Evolutionary conservation across 2,797 vertebrate species (phyloP).

Genomic region (Lophotriccus pileatus): DNA sequence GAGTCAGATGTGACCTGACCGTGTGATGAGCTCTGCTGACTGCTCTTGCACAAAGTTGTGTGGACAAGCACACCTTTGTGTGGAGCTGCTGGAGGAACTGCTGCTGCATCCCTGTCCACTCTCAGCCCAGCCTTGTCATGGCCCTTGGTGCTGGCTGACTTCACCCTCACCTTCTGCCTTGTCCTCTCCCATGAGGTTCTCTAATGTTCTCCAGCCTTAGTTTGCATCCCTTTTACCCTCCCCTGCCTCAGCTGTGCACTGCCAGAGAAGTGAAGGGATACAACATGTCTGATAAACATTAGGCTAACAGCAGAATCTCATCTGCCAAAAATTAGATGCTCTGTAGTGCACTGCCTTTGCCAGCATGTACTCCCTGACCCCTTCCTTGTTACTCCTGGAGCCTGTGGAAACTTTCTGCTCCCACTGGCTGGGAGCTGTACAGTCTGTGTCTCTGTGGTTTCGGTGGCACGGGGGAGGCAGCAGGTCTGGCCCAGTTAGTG

Average conservation of each 20-base stretch:
- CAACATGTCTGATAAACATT: background rate
- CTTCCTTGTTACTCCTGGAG: background rate
- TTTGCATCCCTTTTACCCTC: background rate
- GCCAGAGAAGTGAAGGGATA: background rate
- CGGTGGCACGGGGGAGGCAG: background rate
- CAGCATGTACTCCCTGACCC: background rate
- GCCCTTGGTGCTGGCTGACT: background rate
- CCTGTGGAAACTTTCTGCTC: slow-evolving; percentile 6
- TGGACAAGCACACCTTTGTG: background rate
- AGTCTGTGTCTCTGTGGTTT: slow-evolving; percentile 23
- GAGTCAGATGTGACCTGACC: background rate
- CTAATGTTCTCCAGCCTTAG: background rate
- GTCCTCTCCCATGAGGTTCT: background rate
- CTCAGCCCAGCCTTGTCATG: background rate
- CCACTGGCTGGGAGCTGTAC: background rate
- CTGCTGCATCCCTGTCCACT: background rate
- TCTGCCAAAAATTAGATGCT: background rate
- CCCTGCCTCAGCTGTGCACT: background rate
- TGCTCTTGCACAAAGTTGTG: background rate
- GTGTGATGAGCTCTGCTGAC: background rate
- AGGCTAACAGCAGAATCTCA: background rate
- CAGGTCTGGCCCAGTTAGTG: background rate
- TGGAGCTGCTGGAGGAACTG: background rate
- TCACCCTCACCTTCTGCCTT: background rate
- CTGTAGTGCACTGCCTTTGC: background rate